phyloP scores from a whole-genome alignment of 1,140 invertebrate genomes.

The Physella acuta region DNA sequence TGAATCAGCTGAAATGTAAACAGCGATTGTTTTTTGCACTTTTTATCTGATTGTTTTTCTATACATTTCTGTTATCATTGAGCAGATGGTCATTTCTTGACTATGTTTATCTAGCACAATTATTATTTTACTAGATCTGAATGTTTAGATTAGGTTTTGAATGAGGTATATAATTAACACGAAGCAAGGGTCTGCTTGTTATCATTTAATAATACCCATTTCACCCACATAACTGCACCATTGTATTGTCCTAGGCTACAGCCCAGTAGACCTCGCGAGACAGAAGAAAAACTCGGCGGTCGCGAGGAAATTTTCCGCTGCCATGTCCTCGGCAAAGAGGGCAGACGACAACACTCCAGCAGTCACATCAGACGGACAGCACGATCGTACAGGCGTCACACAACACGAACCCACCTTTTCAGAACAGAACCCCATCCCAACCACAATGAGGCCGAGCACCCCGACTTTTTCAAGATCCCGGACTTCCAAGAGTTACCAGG shows the following conservation, averaged over 20 bases:
- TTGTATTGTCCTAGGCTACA: not conserved
- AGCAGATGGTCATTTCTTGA: not conserved
- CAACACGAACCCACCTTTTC: no score
- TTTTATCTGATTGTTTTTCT: not conserved
- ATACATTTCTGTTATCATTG: not conserved
- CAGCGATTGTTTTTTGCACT: no score
- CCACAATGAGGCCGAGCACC: not conserved
- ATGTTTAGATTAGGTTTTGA: not conserved
- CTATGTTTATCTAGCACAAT: no score
- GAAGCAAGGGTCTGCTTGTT: no score
- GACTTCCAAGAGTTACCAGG: not conserved
- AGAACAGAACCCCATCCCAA: no score
- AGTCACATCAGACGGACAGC: not conserved
- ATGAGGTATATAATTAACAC: not conserved
- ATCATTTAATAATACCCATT: no score
- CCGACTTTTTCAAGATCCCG: not conserved
- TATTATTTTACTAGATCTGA: not conserved
- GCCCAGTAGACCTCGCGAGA: not conserved
- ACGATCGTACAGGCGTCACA: not conserved
- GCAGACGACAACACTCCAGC: not conserved
- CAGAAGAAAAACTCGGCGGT: not conserved
- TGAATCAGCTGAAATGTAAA: no score
- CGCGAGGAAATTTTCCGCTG: not conserved
- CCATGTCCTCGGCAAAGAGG: not conserved
- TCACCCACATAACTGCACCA: not conserved